Conservation (phyloP, 2,888 invertebrate species). For the Agonopterix arenella region DNA sequence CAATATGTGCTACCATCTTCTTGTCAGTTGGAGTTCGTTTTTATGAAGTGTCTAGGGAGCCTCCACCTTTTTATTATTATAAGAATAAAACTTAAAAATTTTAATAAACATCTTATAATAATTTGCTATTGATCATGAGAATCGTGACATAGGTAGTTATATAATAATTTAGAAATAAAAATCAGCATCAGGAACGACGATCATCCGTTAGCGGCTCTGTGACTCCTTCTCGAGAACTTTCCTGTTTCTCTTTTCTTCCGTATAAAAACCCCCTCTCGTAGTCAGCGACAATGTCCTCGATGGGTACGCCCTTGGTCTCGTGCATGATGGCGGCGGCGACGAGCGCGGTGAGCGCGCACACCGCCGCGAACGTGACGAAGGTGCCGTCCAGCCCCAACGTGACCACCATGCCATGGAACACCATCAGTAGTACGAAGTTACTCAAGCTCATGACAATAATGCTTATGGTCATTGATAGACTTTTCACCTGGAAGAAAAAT, state of each 20-base stretch:
- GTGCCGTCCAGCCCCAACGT: conserved; percentile 38
- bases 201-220: too few relatives aligned
- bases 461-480: conserved; percentile 20
- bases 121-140: too few relatives aligned
- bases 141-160: too few relatives aligned
- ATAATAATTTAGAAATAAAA: too few relatives aligned
- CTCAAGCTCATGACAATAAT: conserved; percentile 17
- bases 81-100: too few relatives aligned
- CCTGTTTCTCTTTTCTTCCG: not conserved
- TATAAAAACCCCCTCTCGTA: conserved; percentile 30
- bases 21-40: too few relatives aligned
- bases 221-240: too few relatives aligned
- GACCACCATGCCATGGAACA: conserved; percentile 14
- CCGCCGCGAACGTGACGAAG: conserved; percentile 38
- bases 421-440: conserved; percentile 25
- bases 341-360: conserved; percentile 16
- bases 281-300: conserved; percentile 32
- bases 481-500: conserved; percentile 25
- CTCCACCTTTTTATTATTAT: too few relatives aligned
- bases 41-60: too few relatives aligned
- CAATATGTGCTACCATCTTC: too few relatives aligned
- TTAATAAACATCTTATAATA: too few relatives aligned
- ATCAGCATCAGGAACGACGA: too few relatives aligned
- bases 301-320: conserved; percentile 44
- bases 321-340: not conserved